These are phyloP conservation scores for Hoplostethus mediterraneus DNA, from an alignment of 2,797 vertebrate species.

Conservation along the genomic window DNA sequence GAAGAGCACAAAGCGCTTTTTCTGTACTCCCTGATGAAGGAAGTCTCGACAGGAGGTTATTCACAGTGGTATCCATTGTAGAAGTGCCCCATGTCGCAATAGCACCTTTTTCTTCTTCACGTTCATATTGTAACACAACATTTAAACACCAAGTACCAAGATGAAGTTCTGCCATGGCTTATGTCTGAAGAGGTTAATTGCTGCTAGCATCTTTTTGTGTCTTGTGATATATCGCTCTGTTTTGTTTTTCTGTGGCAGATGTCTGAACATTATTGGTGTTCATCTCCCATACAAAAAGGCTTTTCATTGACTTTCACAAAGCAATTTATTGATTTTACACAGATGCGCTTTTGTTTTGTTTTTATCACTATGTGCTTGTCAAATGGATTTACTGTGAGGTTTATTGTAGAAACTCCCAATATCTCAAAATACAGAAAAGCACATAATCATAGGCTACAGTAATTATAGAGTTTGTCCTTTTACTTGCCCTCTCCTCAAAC, in stretches of 20 bases:
- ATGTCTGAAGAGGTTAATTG: background rate
- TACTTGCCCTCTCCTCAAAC: constrained; percentile 6
- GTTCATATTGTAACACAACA: too few species aligned
- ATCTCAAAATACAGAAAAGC: constrained; percentile 21
- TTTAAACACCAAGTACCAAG: too few species aligned
- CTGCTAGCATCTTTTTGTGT: background rate
- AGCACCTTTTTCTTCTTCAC: too few species aligned
- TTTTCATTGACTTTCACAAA: constrained; percentile 34
- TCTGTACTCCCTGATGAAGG: too few species aligned
- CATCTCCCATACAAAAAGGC: constrained; percentile 15
- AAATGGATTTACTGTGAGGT: constrained; percentile 29
- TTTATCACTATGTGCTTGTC: constrained; percentile 18
- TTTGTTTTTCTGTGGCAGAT: background rate
- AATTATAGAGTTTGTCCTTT: constrained; percentile 27
- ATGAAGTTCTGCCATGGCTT: background rate
- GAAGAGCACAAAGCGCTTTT: too few species aligned
- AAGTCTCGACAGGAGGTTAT: too few species aligned
- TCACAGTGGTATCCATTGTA: too few species aligned
- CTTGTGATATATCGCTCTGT: background rate
- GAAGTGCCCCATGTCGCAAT: too few species aligned
- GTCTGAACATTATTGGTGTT: background rate
- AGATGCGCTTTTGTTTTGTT: constrained; percentile 10
- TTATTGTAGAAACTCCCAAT: constrained; percentile 16
- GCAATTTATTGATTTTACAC: constrained; percentile 39
- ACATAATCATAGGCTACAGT: constrained; percentile 18